These are phyloP conservation scores for Isaurus tuberculatus DNA, from an alignment of 92 coral and sea anemone species.

Conservation along the genomic window DNA sequence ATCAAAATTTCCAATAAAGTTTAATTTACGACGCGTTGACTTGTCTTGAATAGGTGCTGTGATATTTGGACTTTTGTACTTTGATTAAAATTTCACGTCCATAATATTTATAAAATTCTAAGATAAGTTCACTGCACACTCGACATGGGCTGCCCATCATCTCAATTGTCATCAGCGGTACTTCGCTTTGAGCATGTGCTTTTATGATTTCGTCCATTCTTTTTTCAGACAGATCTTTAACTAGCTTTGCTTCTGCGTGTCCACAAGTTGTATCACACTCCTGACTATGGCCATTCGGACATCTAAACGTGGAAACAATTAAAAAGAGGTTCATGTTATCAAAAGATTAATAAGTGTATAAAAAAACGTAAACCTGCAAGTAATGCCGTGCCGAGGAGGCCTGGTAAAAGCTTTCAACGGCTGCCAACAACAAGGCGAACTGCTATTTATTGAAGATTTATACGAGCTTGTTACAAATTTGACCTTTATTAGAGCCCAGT, in stretches of 20 bases:
- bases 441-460: too few relatives aligned
- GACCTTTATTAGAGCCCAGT: too few relatives aligned
- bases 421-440: too few relatives aligned
- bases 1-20: too few relatives aligned
- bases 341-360: too few relatives aligned
- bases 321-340: too few relatives aligned
- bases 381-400: too few relatives aligned
- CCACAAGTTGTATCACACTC: slow-evolving; percentile 40
- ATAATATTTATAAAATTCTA: slow-evolving; percentile 39
- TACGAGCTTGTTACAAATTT: too few relatives aligned
- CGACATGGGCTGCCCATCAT: slow-evolving; percentile 40
- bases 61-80: slow-evolving; percentile 32
- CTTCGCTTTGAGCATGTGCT: slow-evolving; percentile 38
- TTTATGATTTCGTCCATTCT: slow-evolving; percentile 39
- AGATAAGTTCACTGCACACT: slow-evolving; percentile 35
- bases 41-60: not conserved
- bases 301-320: not conserved
- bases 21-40: not conserved
- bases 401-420: too few relatives aligned
- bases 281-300: slow-evolving; percentile 46
- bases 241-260: slow-evolving; percentile 48
- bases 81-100: slow-evolving; percentile 38
- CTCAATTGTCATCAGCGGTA: slow-evolving; percentile 46
- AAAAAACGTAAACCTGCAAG: too few relatives aligned
- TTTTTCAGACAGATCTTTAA: slow-evolving; percentile 31